Base-by-base conservation (phyloP, 2,888 invertebrate genomes). In the Vesta saturnalis region DNA sequence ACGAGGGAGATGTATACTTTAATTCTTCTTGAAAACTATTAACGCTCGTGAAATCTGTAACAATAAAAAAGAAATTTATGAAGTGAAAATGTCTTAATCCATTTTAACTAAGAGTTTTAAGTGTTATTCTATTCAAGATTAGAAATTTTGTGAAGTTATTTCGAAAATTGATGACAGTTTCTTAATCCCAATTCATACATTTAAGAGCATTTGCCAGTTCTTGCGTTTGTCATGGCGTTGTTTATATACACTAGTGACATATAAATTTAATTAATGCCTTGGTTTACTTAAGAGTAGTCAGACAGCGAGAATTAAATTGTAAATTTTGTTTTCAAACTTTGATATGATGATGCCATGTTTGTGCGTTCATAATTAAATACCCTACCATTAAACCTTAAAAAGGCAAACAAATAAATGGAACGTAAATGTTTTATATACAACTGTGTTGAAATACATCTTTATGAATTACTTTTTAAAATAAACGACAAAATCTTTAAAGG, bases 1-100 rank as follows among this genome's bases (percentile, higher is more conserved):
- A 85, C n/a, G 86, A 86, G 8, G 86, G 85, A 35, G 86, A 85
- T 10, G 85, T 83, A 77, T 86, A 87, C 78, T 86, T 87, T 55
- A 86, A 80, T 61, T 87, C 87, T 65, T 87, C 87, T 72, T 85
- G 86, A 74, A 87, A 88, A 77, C 85, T 87, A 79, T 86, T 86
- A 22, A 86, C 86, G 77, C 86, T 87, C 39, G 87, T 85, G 77
- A 87, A 87, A 78, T 88, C 88, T 86, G 84, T 60, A 82, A 85
- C 70, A 58, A 70, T 61, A 54, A 61, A 16, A 49, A 49, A 30
- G 10, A 3, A n/a, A n/a, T n/a, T n/a, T n/a, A n/a, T n/a, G n/a
- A n/a, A n/a, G n/a, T n/a, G n/a, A n/a, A n/a, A n/a, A n/a, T n/a
- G n/a, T n/a, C n/a, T n/a, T n/a, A n/a, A n/a, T n/a, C n/a, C n/a